A percentile compares a stretch with the other conserved stretches of the same genome.
Conservation (phyloP, 37 sponge, comb jelly and placozoan genomes). For the Axinella damicornis region DNA sequence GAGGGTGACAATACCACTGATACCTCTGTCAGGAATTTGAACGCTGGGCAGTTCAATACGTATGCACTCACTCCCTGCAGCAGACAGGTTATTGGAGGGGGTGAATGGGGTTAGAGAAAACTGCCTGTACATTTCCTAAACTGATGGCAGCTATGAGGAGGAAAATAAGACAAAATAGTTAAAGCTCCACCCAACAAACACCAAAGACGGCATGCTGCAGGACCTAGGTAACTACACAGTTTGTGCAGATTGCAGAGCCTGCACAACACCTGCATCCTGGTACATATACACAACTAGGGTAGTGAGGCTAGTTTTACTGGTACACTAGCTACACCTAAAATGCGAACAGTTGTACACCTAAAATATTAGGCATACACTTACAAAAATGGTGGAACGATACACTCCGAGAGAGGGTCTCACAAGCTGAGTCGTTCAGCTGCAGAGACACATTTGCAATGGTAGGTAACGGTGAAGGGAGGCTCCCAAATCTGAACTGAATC, state of each 20-base stretch:
- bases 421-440: not conserved
- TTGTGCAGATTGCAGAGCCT: too few species aligned
- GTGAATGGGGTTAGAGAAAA: constrained; percentile 8
- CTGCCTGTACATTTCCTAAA: not conserved
- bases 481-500: not conserved
- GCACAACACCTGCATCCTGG: too few species aligned
- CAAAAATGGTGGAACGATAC: not conserved
- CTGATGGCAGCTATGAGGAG: not conserved
- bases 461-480: not conserved
- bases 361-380: too few species aligned
- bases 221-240: too few species aligned
- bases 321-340: too few species aligned
- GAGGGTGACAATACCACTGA: not conserved
- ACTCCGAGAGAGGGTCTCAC: not conserved
- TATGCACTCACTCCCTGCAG: constrained; percentile 46
- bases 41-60: constrained; percentile 13
- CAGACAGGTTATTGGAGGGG: too few species aligned
- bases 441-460: not conserved
- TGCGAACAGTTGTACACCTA: too few species aligned
- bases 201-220: too few species aligned
- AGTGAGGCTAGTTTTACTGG: too few species aligned
- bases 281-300: too few species aligned
- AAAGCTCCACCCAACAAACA: constrained; percentile 25
- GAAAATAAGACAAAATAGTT: not conserved
- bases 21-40: not conserved